Percentiles rank a stretch among this genome's conserved stretches.
phyloP scores from a whole-genome alignment of 1,140 invertebrate genomes.

The Dreissena rostriformis region DNA sequence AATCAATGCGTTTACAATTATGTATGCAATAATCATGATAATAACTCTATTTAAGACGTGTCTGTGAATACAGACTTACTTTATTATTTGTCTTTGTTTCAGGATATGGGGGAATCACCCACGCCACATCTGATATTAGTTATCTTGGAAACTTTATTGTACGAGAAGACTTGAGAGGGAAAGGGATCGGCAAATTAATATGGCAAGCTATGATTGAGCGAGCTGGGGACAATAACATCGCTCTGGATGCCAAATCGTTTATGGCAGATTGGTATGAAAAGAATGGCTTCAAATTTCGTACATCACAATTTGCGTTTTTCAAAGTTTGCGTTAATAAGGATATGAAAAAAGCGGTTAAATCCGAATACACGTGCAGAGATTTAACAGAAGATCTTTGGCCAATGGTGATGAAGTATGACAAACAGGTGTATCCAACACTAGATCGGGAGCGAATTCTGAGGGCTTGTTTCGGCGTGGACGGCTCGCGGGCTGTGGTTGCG shows the following conservation, averaged over 20 bases:
- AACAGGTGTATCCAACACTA: background rate
- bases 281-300: background rate
- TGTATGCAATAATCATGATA: too few relatives aligned
- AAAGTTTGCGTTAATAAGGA: background rate
- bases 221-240: background rate
- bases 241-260: background rate
- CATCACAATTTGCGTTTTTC: background rate
- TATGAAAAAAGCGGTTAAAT: background rate
- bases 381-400: background rate
- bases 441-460: constrained; percentile 1
- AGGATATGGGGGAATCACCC: too few relatives aligned
- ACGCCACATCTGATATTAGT: too few relatives aligned
- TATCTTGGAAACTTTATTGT: constrained; percentile 8
- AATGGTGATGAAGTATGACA: background rate
- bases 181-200: background rate
- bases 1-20: too few relatives aligned
- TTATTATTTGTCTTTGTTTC: too few relatives aligned
- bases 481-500: background rate
- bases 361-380: background rate
- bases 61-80: too few relatives aligned
- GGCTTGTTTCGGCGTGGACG: background rate
- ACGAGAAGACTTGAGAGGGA: background rate
- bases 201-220: background rate
- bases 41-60: too few relatives aligned
- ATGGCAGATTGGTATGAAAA: background rate